Percentiles rank a stretch among this genome's conserved stretches.
phyloP scores from a whole-genome alignment of 2,797 vertebrate genomes.

The Squalus acanthias region DNA sequence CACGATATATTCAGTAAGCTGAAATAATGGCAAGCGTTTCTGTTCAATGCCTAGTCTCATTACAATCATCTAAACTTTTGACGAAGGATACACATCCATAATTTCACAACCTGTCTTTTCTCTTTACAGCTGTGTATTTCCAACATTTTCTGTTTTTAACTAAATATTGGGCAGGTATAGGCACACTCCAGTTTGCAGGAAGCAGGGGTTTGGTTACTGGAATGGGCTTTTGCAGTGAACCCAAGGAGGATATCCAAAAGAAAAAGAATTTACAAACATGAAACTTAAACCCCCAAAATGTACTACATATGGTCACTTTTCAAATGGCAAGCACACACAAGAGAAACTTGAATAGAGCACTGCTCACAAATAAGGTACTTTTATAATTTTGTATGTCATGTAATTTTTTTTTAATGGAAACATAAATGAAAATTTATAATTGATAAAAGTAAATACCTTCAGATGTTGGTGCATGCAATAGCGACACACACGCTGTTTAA shows the following conservation, averaged over 20 bases:
- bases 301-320: neutral
- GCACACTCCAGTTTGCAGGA: neutral
- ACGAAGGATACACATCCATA: neutral
- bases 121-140: neutral
- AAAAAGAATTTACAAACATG: neutral
- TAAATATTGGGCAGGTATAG: neutral
- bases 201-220: neutral
- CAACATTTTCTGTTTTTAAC: neutral
- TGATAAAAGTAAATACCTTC: conserved; percentile 64
- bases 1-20: too few species aligned
- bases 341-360: neutral
- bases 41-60: neutral
- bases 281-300: neutral
- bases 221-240: neutral
- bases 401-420: neutral
- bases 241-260: neutral
- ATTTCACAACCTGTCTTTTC: neutral
- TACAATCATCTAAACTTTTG: neutral
- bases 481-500: conserved; percentile 87
- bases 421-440: neutral
- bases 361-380: neutral
- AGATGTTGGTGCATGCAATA: conserved; percentile 98
- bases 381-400: neutral
- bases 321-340: neutral
- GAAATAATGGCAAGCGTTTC: neutral